Conservation (phyloP, 1,140 invertebrate genomes). For the Trichogramma pretiosum region DNA sequence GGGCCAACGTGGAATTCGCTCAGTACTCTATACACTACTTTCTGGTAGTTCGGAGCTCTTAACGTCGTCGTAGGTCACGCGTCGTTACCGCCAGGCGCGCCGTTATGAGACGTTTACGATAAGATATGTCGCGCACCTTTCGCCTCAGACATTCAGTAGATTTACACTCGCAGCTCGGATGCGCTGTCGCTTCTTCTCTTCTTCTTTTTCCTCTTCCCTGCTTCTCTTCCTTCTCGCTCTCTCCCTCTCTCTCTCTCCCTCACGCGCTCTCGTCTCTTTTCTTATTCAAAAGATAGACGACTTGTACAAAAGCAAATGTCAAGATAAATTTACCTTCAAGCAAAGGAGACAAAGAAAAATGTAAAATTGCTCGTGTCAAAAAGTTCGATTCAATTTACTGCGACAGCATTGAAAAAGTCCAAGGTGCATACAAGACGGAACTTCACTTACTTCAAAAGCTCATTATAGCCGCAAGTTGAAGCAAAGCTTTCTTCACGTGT, state of each 20-base stretch:
- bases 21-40: no score
- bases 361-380: not conserved
- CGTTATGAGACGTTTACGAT: slow-evolving; percentile 42
- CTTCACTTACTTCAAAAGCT: no score
- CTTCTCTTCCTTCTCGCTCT: not conserved
- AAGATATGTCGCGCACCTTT: slow-evolving; percentile 40
- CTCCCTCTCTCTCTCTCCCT: not conserved
- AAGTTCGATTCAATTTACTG: slow-evolving; percentile 4
- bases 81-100: slow-evolving; percentile 34
- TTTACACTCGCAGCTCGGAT: slow-evolving; percentile 23
- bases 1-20: no score
- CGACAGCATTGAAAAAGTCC: not conserved
- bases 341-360: not conserved
- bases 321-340: no score
- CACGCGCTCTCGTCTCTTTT: no score
- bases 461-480: no score
- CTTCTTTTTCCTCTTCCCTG: no score
- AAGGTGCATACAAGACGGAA: no score
- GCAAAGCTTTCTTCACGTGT: no score
- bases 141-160: slow-evolving; percentile 27
- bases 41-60: no score
- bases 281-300: not conserved
- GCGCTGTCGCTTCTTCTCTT: no score
- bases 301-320: no score
- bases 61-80: slow-evolving; percentile 37